Conservation (phyloP, 1,140 invertebrate genomes). For the Rhizoglyphus robini region DNA sequence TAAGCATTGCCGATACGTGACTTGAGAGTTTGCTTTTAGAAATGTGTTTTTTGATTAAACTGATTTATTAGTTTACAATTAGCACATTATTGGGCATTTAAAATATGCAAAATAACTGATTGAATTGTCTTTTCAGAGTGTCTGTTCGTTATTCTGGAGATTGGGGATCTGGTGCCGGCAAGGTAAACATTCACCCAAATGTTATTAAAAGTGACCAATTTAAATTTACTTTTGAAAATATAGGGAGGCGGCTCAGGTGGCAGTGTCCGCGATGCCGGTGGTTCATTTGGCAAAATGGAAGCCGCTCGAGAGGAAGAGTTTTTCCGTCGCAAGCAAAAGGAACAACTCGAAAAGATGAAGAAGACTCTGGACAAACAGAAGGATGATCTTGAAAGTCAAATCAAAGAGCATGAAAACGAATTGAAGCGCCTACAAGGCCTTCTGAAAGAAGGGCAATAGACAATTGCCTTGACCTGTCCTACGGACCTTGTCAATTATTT, state of each 20-base stretch:
- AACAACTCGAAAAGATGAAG: constrained; percentile 19
- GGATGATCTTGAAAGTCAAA: constrained; percentile 9
- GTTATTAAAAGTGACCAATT: neutral
- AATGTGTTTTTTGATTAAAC: too few relatives aligned
- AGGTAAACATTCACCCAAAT: neutral
- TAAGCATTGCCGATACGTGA: too few relatives aligned
- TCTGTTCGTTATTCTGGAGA: neutral
- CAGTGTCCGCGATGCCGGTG: constrained; percentile 2
- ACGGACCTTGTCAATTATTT: too few relatives aligned
- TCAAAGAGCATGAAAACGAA: constrained; percentile 21
- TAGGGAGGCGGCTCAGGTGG: constrained; percentile 8
- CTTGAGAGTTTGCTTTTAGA: too few relatives aligned
- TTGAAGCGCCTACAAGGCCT: constrained; percentile 13
- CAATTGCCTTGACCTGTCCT: too few relatives aligned
- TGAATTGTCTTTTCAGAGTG: neutral
- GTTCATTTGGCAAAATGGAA: constrained; percentile 19
- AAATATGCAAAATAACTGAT: too few relatives aligned
- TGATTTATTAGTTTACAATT: too few relatives aligned
- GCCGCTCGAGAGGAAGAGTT: constrained; percentile 20
- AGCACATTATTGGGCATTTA: too few relatives aligned
- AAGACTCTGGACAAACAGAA: constrained; percentile 12
- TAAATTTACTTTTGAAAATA: neutral
- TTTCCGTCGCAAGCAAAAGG: constrained; percentile 12
- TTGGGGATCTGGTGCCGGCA: constrained; percentile 4
- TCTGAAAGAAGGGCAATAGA: constrained; percentile 1